These are phyloP conservation scores for Chaitophorus viminalis DNA, from an alignment of 2,888 invertebrate species.

Conservation along the genomic window DNA sequence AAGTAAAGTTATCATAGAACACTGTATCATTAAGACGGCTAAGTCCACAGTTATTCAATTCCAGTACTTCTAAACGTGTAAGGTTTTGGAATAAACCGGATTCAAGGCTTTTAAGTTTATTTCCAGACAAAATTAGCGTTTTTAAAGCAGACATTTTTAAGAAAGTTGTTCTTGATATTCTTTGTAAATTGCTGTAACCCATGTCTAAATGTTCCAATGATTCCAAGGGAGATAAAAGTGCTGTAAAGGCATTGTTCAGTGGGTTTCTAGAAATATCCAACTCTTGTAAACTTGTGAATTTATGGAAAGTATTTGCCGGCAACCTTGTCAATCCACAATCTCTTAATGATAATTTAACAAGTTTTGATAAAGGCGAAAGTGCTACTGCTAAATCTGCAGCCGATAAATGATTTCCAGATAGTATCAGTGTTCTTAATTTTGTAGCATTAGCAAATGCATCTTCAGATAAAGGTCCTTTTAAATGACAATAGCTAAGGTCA, in stretches of 20 bases:
- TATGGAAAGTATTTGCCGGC: slow-evolving; percentile 75
- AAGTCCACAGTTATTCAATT: slow-evolving; percentile 77
- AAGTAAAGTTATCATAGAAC: slow-evolving; percentile 76
- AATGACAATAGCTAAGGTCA: slow-evolving; percentile 77
- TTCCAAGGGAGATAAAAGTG: slow-evolving; percentile 74
- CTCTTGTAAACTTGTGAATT: slow-evolving; percentile 75
- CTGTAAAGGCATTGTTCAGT: slow-evolving; percentile 75
- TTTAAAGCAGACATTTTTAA: slow-evolving; percentile 78
- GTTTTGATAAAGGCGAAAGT: slow-evolving; percentile 74
- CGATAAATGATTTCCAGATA: slow-evolving; percentile 77
- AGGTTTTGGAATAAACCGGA: slow-evolving; percentile 76
- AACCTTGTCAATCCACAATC: slow-evolving; percentile 75
- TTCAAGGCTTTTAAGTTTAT: slow-evolving; percentile 75
- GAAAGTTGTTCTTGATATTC: slow-evolving; percentile 75
- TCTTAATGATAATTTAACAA: slow-evolving; percentile 76
- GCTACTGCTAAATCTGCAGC: slow-evolving; percentile 76
- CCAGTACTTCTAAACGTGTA: slow-evolving; percentile 75
- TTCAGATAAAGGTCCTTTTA: slow-evolving; percentile 75
- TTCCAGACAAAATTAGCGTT: slow-evolving; percentile 76
- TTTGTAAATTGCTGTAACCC: slow-evolving; percentile 78
- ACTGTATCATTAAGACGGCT: slow-evolving; percentile 74
- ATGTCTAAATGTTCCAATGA: slow-evolving; percentile 77
- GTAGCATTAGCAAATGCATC: slow-evolving; percentile 77
- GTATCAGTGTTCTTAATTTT: slow-evolving; percentile 73
- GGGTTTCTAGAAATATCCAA: slow-evolving; percentile 79